Evolutionary conservation across 2,113 vertebrate genomes (phyloP).

Genomic region (Tyrannus savana): DNA sequence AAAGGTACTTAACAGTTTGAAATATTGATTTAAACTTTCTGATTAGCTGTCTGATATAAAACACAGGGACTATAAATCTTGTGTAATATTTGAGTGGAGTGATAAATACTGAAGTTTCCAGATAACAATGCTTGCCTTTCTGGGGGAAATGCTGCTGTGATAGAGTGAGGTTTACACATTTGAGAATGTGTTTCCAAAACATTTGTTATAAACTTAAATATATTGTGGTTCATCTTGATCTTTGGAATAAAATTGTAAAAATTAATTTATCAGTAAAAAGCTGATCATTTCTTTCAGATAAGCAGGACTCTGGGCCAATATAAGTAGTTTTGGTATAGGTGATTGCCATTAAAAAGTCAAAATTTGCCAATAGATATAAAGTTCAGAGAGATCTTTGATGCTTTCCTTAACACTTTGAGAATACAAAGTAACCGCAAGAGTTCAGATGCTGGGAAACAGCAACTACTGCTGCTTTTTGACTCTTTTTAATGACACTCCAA

Average conservation of each 20-base stretch:
- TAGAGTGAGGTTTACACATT: background rate
- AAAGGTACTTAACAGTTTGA: background rate
- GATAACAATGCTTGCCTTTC: background rate
- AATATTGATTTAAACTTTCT: constrained; percentile 33
- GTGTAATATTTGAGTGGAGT: constrained; percentile 12
- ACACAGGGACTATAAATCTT: constrained; percentile 29
- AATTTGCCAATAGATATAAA: background rate
- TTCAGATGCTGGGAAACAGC: background rate
- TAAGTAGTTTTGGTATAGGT: background rate
- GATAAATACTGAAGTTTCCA: background rate
- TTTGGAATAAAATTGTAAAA: background rate
- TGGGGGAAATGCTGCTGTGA: background rate
- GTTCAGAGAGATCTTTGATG: background rate
- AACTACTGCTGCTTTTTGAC: background rate
- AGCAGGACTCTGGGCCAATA: background rate
- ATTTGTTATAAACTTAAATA: background rate
- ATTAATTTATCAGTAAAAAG: background rate
- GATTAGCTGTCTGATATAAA: constrained; percentile 37
- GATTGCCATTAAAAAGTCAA: background rate
- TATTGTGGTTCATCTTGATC: background rate
- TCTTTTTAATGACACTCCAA: background rate
- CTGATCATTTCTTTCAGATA: background rate
- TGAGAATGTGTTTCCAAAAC: background rate
- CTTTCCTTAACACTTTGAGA: background rate
- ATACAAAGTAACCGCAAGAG: background rate